Evolutionary conservation across 2,113 vertebrate species (phyloP).

Genomic region (Pionites leucogaster): DNA sequence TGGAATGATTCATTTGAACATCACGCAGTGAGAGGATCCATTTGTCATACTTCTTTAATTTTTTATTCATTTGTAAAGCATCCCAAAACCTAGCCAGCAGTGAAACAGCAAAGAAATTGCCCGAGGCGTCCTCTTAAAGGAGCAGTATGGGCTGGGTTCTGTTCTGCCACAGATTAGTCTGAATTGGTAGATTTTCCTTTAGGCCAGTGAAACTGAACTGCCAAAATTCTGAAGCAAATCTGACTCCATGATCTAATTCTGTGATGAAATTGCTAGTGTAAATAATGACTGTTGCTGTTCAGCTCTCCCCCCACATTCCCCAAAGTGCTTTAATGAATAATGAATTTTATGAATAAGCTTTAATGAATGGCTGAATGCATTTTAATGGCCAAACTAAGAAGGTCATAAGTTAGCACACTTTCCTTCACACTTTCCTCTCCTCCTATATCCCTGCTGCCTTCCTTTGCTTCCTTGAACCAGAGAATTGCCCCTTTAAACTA

Average conservation of each 20-base stretch:
- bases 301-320: neutral
- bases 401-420: neutral
- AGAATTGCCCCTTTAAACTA: neutral
- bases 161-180: conserved; percentile 5
- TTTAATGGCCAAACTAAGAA: conserved; percentile 14
- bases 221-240: conserved; percentile 12
- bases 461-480: neutral
- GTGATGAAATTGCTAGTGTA: neutral
- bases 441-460: neutral
- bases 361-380: conserved; percentile 41
- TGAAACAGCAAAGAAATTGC: conserved; percentile 15
- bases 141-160: neutral
- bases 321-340: conserved; percentile 38
- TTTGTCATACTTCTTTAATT: conserved; percentile 61
- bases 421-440: neutral
- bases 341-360: conserved; percentile 51
- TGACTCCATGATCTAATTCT: neutral
- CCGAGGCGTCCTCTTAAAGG: conserved; percentile 7
- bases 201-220: conserved; percentile 42
- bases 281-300: conserved; percentile 9
- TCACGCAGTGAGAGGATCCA: conserved; percentile 33
- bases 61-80: conserved; percentile 54
- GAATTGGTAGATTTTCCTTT: conserved; percentile 26
- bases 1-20: conserved; percentile 51
- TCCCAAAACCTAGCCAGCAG: conserved; percentile 34